Base-by-base conservation (phyloP, 1,140 invertebrate genomes). In the Drosophila tristis region DNA sequence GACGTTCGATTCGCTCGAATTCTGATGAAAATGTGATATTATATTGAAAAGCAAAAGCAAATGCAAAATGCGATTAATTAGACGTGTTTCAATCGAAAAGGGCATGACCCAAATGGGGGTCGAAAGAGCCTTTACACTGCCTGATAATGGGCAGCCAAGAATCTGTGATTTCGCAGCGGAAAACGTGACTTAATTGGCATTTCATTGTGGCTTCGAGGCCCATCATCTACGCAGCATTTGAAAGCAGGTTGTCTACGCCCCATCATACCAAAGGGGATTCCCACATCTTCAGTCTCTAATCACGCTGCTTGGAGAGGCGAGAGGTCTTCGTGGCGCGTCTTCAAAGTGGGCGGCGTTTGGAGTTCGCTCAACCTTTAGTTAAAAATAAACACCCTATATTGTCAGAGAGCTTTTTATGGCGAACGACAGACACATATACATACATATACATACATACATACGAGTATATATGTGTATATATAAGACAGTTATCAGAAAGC, bases 11-110 rank as follows among this genome's bases (percentile, higher is more conserved):
- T 82, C 49, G 49, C 63, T 73, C 54, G 35, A 74, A 72, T 72
- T 39, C 35, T 39, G 11, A 39, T 13, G 35, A 63, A 81, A 75
- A 78, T 86, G 82, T 82, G 82, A 86, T 87, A 87, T 80, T 78
- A 80, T 63, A 60, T 80, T 80, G 60, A 80, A 39, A 39, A 39
- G 4, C 35, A 39, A 39, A 39, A 39, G 26, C 26, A 29, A 29
- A 29, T 29, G 35, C 35, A 39, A 39, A 39, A 65, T 50, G 11
- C 35, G 4, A 56, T 58, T 39, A 68, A 61, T 31, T 15, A 25
- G 13, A 31, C 35, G 39, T 29, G 44, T 65, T 56, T 39, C 42
- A 31, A 58, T 74, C 48, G 58, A 39, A 35, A 0, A 11, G 35
- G 35, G 35, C 11, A 13, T 39, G 11, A 39, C 35, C 35, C 11